These are phyloP conservation scores for Nymphalis urticae DNA, from an alignment of 2,888 invertebrate species.

Conservation along the genomic window DNA sequence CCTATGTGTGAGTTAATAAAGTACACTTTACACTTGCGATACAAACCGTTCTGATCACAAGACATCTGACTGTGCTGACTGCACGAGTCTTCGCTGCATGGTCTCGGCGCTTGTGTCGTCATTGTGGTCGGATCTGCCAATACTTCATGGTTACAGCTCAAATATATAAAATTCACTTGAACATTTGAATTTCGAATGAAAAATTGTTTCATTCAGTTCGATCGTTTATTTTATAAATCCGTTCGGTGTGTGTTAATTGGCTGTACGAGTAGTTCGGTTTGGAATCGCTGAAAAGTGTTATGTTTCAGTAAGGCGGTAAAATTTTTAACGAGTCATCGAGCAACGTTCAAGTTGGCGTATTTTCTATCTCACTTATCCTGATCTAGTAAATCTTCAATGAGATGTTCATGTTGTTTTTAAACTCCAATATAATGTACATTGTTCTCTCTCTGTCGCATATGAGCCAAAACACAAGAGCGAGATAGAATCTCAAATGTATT, in stretches of 20 bases:
- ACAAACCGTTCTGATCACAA: conserved; percentile 73
- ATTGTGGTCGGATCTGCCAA: conserved; percentile 63
- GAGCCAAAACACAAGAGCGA: not conserved
- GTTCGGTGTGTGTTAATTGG: no score
- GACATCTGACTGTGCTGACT: conserved; percentile 67
- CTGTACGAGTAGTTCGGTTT: no score
- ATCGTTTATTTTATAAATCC: no score
- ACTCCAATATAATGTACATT: no score
- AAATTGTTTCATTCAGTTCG: not conserved
- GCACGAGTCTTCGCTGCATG: conserved; percentile 66
- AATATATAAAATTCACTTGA: not conserved
- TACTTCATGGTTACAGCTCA: conserved; percentile 42
- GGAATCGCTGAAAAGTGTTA: no score
- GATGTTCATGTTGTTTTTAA: no score
- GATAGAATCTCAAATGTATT: not conserved
- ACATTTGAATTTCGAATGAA: not conserved
- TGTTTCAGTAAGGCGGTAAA: no score
- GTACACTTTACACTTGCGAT: conserved; percentile 34
- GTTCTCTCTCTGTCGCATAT: no score
- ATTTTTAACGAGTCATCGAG: no score
- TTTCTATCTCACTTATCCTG: no score
- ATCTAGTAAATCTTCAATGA: no score
- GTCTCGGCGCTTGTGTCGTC: conserved; percentile 50
- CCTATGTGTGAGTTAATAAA: conserved; percentile 13
- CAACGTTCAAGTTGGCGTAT: no score